These are phyloP conservation scores for Lasioglossum morio DNA, from an alignment of 2,888 invertebrate species.

Conservation along the genomic window DNA sequence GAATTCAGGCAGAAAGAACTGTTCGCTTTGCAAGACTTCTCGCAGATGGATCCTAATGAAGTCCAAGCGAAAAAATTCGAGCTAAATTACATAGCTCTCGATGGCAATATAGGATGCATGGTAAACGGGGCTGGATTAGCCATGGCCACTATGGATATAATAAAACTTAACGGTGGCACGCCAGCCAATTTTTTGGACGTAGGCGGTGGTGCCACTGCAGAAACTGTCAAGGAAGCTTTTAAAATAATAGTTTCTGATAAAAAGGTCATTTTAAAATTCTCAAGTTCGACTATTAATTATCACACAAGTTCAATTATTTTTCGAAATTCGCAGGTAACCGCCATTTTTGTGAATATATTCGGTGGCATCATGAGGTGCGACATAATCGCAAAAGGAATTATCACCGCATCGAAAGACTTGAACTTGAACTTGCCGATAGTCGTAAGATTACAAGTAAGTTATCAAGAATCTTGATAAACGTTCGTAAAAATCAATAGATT, in stretches of 20 bases:
- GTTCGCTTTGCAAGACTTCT: conserved; percentile 85
- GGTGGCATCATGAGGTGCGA: conserved; percentile 88
- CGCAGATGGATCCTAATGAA: conserved; percentile 86
- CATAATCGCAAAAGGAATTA: conserved; percentile 87
- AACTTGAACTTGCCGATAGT: conserved; percentile 86
- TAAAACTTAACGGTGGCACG: conserved; percentile 86
- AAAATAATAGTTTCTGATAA: conserved; percentile 87
- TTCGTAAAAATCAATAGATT: background rate
- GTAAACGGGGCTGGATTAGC: conserved; percentile 88
- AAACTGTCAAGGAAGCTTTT: conserved; percentile 86
- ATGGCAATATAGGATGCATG: conserved; percentile 87
- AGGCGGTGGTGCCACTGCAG: conserved; percentile 86
- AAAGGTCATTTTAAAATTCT: conserved; percentile 80
- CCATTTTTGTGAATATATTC: conserved; percentile 88
- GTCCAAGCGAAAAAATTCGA: conserved; percentile 85
- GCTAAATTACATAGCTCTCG: conserved; percentile 87
- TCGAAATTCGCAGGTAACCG: conserved; percentile 84
- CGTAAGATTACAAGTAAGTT: conserved; percentile 85
- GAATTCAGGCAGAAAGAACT: conserved; percentile 86
- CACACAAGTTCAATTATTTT: background rate
- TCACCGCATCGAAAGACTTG: conserved; percentile 86
- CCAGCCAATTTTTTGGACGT: conserved; percentile 88
- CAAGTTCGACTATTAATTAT: background rate
- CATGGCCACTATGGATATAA: conserved; percentile 89
- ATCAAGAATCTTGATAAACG: background rate